These are phyloP conservation scores for Malurus alboscapulatus DNA, from an alignment of 2,113 vertebrate genomes.

Conservation along the genomic window DNA sequence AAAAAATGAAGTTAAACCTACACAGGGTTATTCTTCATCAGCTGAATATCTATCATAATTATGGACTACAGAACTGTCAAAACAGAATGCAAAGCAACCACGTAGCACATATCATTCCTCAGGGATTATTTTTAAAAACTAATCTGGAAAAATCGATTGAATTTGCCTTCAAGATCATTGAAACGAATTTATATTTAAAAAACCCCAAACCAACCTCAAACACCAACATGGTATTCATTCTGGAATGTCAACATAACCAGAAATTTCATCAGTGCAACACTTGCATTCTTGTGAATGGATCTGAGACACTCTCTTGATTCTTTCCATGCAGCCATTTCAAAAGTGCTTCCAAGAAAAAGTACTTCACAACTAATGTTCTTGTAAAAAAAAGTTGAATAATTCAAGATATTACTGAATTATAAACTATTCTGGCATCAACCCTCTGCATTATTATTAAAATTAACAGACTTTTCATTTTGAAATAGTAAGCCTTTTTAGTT, in stretches of 20 bases:
- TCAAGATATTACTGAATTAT: neutral
- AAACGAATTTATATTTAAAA: neutral
- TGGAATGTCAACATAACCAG: neutral
- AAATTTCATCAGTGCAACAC: neutral
- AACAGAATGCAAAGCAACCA: neutral
- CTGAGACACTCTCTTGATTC: neutral
- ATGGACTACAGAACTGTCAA: neutral
- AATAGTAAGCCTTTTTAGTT: neutral
- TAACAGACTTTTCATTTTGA: neutral
- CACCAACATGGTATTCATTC: neutral
- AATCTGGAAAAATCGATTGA: neutral
- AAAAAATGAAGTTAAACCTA: neutral
- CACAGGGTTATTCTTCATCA: neutral
- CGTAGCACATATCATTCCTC: neutral
- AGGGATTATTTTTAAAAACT: neutral
- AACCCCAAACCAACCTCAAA: neutral
- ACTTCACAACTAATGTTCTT: neutral
- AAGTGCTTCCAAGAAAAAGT: neutral
- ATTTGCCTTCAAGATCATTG: neutral
- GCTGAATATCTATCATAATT: neutral
- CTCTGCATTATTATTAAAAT: neutral
- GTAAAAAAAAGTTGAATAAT: neutral
- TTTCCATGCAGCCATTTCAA: slow-evolving; percentile 1
- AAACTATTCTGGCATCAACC: neutral
- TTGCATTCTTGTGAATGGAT: neutral